Conservation (phyloP, 2,797 vertebrate species). For the Halcyon leucocephala region DNA sequence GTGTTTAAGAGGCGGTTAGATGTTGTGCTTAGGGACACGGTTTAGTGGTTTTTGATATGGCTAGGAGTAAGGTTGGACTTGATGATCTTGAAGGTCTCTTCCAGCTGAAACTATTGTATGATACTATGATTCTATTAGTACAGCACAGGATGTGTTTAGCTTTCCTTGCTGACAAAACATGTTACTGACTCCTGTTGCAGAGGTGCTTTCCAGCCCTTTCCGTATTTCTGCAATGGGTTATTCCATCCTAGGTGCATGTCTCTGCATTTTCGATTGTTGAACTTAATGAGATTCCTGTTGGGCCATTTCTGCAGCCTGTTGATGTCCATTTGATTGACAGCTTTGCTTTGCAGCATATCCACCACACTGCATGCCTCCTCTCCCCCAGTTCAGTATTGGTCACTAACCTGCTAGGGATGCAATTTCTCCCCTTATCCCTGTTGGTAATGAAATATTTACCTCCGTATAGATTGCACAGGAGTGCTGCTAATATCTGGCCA, state of each 20-base stretch:
- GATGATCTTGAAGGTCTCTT: too few species aligned
- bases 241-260: neutral
- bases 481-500: neutral
- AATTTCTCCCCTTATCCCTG: neutral
- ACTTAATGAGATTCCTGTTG: neutral
- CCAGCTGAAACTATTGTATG: too few species aligned
- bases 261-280: neutral
- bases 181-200: neutral
- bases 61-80: too few species aligned
- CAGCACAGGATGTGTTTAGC: neutral
- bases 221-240: neutral
- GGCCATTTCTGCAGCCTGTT: neutral
- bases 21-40: too few species aligned
- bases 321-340: neutral
- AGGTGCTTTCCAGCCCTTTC: neutral
- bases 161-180: neutral
- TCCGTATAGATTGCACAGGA: neutral
- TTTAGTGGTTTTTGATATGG: too few species aligned
- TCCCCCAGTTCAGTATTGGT: neutral
- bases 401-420: neutral
- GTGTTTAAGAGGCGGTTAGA: too few species aligned
- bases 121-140: neutral
- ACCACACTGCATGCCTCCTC: neutral
- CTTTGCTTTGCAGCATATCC: neutral
- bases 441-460: neutral